A percentile compares a stretch with the other conserved stretches of the same genome.
Evolutionary conservation across 2,888 invertebrate species (phyloP).

Genomic region (Cetonia aurata): DNA sequence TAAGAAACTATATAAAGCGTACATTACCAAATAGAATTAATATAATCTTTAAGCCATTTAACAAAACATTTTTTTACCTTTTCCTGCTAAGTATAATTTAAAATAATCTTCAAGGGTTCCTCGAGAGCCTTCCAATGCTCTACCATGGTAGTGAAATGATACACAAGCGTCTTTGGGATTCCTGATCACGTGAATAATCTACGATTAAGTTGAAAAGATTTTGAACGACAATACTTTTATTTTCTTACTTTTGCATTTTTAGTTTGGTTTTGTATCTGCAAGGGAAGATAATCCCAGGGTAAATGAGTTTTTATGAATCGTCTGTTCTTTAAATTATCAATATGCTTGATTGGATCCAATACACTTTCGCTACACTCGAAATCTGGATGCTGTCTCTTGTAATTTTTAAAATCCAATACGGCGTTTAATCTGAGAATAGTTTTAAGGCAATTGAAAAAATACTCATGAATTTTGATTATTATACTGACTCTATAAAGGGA

Average conservation of each 20-base stretch:
- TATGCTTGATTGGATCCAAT: constrained; percentile 16
- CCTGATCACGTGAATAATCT: constrained; percentile 49
- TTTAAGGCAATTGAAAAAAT: constrained; percentile 45
- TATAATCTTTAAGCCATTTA: no score
- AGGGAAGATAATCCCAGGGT: constrained; percentile 49
- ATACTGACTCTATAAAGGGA: constrained; percentile 78
- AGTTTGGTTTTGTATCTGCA: constrained; percentile 57
- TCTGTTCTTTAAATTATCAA: constrained; percentile 2
- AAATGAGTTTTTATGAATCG: constrained; percentile 51
- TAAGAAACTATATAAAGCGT: neutral
- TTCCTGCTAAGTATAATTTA: constrained; percentile 62
- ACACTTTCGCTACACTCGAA: constrained; percentile 26
- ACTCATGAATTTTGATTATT: constrained; percentile 47
- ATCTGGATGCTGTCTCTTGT: constrained; percentile 9
- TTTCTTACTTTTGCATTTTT: constrained; percentile 53
- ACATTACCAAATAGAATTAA: no score
- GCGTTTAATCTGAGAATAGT: constrained; percentile 13
- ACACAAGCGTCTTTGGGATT: constrained; percentile 50
- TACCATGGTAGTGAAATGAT: constrained; percentile 48
- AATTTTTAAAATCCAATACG: constrained; percentile 36
- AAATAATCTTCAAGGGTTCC: constrained; percentile 51
- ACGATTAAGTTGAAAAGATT: constrained; percentile 41
- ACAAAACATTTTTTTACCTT: constrained; percentile 64
- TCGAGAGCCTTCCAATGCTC: constrained; percentile 67
- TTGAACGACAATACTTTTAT: constrained; percentile 10